phyloP scores from a whole-genome alignment of 2,888 invertebrate species.

The Seira musarum region DNA sequence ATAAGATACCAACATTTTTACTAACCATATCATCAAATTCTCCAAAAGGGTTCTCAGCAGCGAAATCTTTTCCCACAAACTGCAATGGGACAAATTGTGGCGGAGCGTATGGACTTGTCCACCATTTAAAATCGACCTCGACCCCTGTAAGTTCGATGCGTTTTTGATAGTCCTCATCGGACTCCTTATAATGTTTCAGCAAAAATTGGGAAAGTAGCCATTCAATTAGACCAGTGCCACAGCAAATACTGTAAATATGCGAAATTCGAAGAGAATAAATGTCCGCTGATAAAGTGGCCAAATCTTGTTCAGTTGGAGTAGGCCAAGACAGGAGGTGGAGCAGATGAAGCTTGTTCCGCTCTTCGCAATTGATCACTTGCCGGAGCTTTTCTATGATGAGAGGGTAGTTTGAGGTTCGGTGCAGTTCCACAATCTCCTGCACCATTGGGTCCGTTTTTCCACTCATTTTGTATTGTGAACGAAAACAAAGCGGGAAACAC shows the following conservation, averaged over 20 bases:
- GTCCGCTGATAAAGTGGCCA: constrained; percentile 75
- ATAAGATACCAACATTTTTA: too few relatives aligned
- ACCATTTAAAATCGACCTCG: constrained; percentile 87
- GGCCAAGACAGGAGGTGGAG: constrained; percentile 79
- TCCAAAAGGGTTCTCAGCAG: constrained; percentile 72
- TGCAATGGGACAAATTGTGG: constrained; percentile 80
- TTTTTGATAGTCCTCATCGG: constrained; percentile 69
- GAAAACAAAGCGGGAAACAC: neutral
- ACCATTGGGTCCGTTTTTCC: constrained; percentile 59
- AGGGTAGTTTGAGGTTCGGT: constrained; percentile 43
- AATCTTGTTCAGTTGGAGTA: constrained; percentile 80
- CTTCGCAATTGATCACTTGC: constrained; percentile 49
- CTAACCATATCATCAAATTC: constrained; percentile 74
- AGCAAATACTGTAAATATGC: constrained; percentile 81
- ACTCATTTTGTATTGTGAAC: constrained; percentile 52
- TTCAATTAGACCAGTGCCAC: constrained; percentile 87
- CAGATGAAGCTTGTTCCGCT: constrained; percentile 58
- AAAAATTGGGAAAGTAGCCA: constrained; percentile 78
- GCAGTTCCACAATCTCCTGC: constrained; percentile 57
- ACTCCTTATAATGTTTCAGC: constrained; percentile 50
- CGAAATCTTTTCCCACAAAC: constrained; percentile 74
- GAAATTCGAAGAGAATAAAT: constrained; percentile 59
- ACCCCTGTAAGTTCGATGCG: constrained; percentile 77
- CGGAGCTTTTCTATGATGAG: constrained; percentile 48
- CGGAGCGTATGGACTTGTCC: constrained; percentile 83